phyloP scores from a whole-genome alignment of 1,140 invertebrate genomes.

The Drosophila oshimai region DNA sequence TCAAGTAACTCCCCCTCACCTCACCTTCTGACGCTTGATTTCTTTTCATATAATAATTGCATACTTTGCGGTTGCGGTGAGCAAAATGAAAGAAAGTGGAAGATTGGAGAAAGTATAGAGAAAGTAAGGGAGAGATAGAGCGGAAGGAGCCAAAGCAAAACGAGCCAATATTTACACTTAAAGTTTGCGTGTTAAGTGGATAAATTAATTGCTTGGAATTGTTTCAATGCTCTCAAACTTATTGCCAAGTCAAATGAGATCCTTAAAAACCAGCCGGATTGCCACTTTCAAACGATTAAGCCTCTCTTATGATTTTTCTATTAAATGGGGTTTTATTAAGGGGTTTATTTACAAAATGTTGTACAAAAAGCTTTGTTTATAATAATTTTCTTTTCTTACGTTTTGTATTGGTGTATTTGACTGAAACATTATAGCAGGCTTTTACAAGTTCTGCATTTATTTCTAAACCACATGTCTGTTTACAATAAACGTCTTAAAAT shows the following conservation, averaged over 20 bases:
- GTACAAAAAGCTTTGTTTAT: too few species aligned
- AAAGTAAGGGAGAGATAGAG: not conserved
- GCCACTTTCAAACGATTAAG: not conserved
- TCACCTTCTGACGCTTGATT: slow-evolving; percentile 44
- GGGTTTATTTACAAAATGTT: too few species aligned
- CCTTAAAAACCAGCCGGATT: not conserved
- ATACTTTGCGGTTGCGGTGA: slow-evolving; percentile 50
- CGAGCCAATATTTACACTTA: slow-evolving; percentile 68
- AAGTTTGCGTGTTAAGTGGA: slow-evolving; percentile 77
- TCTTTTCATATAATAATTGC: slow-evolving; percentile 75
- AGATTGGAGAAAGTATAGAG: not conserved
- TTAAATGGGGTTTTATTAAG: too few species aligned
- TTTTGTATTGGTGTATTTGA: too few species aligned
- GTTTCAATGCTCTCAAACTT: slow-evolving; percentile 56
- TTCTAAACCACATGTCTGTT: too few species aligned
- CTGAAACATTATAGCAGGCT: too few species aligned
- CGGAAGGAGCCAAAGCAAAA: not conserved
- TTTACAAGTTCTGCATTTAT: too few species aligned
- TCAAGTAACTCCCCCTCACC: slow-evolving; percentile 4
- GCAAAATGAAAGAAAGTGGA: not conserved
- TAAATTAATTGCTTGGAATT: slow-evolving; percentile 74
- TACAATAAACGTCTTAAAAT: too few species aligned
- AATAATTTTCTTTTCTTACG: too few species aligned
- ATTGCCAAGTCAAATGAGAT: not conserved
- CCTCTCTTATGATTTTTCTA: too few species aligned